Evolutionary conservation across 1,140 invertebrate species (phyloP), one percentile per base, ranked within the genome.

Genomic region (Trialeurodes vaporariorum): DNA sequence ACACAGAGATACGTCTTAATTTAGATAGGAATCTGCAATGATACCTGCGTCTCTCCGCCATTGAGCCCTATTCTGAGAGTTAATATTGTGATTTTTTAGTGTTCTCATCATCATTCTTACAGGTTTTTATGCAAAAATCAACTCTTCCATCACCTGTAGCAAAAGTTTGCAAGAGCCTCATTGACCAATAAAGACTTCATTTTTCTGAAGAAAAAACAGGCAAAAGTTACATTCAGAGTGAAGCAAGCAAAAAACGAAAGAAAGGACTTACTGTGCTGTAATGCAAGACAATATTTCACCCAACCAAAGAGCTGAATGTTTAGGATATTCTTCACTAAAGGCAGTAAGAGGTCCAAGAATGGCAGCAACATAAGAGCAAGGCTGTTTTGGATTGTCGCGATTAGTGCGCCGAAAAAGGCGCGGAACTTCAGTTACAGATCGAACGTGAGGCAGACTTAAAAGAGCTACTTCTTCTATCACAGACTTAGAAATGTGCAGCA

Each of bases 321-420:
- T 74, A 63, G 83, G 82, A 68, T 86, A 83, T 69, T 83, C 79
- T 27, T 78, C 73, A 71, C 84, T 76, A 76, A 90, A 90, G n/a
- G 81, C 77, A 58, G 81, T 77, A 2, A 91, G 77, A 9, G 85
- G 81, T 63, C 81, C 80, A 0, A 92, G 73, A 72, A 90, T 82
- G 70, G 84, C 81, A 27, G 85, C 83, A 49, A 95, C 86, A 77
- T 95, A 96, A 26, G 81, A 75, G 67, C 91, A 92, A 61, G 87
- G 84, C 73, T 89, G 88, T 1, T 85, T 86, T 0, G 92, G 92
- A 60, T 87, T 82, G 71, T 92, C 92, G 72, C 92, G 83, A 78
- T 97, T 98, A 0, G 95, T 98, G 75, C 94, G 86, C 73, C 94
- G 83, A 77, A 94, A 98, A 34, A 96, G 79, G 71, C 94, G 82